Conservation (phyloP, 2,113 vertebrate genomes). For the Oophaga pumilio region DNA sequence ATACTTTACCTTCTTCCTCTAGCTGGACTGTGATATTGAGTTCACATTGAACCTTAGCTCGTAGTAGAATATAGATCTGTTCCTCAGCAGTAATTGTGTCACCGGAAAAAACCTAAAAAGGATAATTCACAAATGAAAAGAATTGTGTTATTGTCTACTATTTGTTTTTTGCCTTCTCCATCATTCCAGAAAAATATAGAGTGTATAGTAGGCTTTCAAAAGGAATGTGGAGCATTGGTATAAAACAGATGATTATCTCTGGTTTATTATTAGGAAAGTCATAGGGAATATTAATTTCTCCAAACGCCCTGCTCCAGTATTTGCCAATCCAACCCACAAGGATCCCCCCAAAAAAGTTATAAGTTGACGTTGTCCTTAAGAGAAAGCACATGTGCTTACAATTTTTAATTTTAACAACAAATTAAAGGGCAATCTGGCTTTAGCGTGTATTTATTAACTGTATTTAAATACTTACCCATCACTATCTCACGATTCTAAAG, state of each 20-base stretch:
- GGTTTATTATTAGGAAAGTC: background rate
- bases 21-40: slow-evolving; percentile 76
- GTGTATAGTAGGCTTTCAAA: background rate
- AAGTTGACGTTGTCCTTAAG: no score
- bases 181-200: background rate
- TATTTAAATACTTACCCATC: no score
- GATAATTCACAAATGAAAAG: background rate
- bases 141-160: background rate
- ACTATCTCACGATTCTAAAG: no score
- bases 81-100: slow-evolving; percentile 81
- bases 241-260: background rate
- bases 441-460: no score
- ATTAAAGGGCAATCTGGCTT: no score
- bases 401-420: no score
- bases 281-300: background rate
- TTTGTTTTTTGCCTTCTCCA: background rate
- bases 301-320: background rate
- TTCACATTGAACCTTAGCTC: slow-evolving; percentile 81
- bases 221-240: background rate
- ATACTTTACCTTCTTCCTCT: slow-evolving; percentile 67
- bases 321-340: background rate
- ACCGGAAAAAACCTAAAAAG: slow-evolving; percentile 75
- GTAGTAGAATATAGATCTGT: slow-evolving; percentile 84
- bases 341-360: no score
- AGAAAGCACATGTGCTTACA: no score